phyloP scores from a whole-genome alignment of 1,140 invertebrate genomes.

The Brachionus angularis region DNA sequence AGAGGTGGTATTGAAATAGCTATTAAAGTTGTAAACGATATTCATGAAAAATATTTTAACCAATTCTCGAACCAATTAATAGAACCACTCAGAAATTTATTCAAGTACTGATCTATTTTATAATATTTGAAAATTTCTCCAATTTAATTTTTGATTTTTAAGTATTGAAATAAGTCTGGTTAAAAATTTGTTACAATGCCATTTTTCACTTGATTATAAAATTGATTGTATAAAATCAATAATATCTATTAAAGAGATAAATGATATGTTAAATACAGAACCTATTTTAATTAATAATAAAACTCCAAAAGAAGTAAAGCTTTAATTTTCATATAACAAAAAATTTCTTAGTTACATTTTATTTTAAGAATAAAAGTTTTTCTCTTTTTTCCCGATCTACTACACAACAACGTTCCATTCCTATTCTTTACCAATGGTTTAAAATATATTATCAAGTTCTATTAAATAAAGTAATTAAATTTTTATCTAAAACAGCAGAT shows the following conservation, averaged over 20 bases:
- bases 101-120: constrained; percentile 12
- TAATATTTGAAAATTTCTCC: not conserved
- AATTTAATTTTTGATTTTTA: not conserved
- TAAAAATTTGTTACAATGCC: constrained; percentile 7
- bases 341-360: not conserved
- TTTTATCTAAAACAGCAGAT: not conserved
- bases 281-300: not conserved
- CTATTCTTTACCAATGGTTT: constrained; percentile 27
- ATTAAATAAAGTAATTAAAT: not conserved
- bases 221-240: constrained; percentile 31
- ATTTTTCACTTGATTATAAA: constrained; percentile 26
- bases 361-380: constrained; percentile 33
- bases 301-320: not conserved
- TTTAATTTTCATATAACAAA: not conserved
- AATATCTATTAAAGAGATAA: constrained; percentile 18
- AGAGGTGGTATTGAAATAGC: not conserved
- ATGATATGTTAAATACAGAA: constrained; percentile 23
- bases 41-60: constrained; percentile 14
- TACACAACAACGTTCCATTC: not conserved
- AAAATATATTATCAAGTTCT: constrained; percentile 31
- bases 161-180: constrained; percentile 33
- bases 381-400: not conserved
- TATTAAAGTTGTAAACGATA: not conserved
- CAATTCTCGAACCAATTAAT: not conserved
- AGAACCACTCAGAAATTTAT: not conserved